Evolutionary conservation across 2,113 vertebrate genomes (phyloP), one percentile per base, ranked within the genome.

Genomic region (Glaucidium brasilianum): DNA sequence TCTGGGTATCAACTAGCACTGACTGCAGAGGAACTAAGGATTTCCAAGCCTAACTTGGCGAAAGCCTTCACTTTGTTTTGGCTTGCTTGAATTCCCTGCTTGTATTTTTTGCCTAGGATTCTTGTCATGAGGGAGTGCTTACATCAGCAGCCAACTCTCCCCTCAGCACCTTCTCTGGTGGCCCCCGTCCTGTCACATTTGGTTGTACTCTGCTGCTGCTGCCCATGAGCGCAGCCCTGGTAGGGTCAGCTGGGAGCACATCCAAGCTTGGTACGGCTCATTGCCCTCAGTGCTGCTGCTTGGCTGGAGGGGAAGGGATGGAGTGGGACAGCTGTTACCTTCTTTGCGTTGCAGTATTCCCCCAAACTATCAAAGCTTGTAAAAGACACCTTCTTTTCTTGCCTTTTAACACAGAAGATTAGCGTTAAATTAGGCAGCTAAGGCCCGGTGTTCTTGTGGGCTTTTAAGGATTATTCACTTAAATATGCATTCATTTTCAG

Each of bases 151-250:
- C 49, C 74, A 53, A 63, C 63, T 37, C 73, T 87, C 0, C 91
- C 49, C 62, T 88, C 81, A 66, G 74, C 74, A 37, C 74, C 78
- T 92, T 92, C 66, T 82, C 11, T 26, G 2, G 5, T 35, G 50
- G 58, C n/a, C 18, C 62, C 73, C 1, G 3, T 5, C 29, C 92
- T 90, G 89, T 91, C 96, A 85, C 86, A 55, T 47, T 41, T 17
- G 89, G 74, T 87, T 89, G 76, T 62, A 73, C 68, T 29, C 52
- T 52, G 69, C 88, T 83, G 78, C 29, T 73, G 91, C 76, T 63
- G 75, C 43, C 71, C 49, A 35, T 0, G 7, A 73, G 87, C 45
- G 1, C 69, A 52, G 66, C 80, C 77, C 52, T 45, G 49, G 34
- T 49, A 41, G 66, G 86, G 43, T 85, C 91, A 81, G 2, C 34